Evolutionary conservation across 2,888 invertebrate genomes (phyloP), one percentile per base, ranked within the genome.

Genomic region (Augochlorella aurata): DNA sequence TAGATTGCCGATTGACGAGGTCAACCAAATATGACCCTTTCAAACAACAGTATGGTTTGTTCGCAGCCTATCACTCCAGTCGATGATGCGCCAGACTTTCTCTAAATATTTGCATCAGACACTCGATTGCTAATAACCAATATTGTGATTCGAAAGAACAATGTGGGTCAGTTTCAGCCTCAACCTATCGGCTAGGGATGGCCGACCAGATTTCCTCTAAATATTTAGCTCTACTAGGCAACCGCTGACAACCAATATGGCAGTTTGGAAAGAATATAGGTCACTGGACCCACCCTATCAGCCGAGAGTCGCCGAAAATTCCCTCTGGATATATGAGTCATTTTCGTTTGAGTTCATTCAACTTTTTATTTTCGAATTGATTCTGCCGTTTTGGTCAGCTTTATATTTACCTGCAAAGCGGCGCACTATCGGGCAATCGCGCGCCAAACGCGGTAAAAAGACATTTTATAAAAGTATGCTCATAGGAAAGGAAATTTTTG

Each of bases 81-180:
- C 29, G 49, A 68, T 10, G 49, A 49, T 50, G 24, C 16, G 49
- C 29, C 68, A 68, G 49, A 29, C 68, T 50, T 29, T 29, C 29
- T 68, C 29, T 68, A 68, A 68, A 68, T 68, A 68, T 68, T 68
- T 50, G 68, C 68, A 49, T 50, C 29, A 12, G 18, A 29, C 24
- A n/a, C 18, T 29, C 50, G n/a, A 68, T 16, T 68, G 18, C 68
- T 68, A 24, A 68, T 68, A 68, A 68, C 50, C 68, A 68, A 68
- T 50, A 68, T 18, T 49, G 29, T 45, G 68, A 24, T 68, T 68
- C 29, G 50, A 68, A 68, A 68, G 68, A 68, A 68, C 44, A 68
- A 68, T 68, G 29, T 68, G 49, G 68, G 68, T 68, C 68, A 50
- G 29, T 49, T 49, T 29, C 9, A 18, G 38, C 5, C 24, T 12